A percentile compares a stretch with the other conserved stretches of the same genome.
Evolutionary conservation across 92 coral and sea anemone species (phyloP).

Genomic region (Pocillopora grandis): DNA sequence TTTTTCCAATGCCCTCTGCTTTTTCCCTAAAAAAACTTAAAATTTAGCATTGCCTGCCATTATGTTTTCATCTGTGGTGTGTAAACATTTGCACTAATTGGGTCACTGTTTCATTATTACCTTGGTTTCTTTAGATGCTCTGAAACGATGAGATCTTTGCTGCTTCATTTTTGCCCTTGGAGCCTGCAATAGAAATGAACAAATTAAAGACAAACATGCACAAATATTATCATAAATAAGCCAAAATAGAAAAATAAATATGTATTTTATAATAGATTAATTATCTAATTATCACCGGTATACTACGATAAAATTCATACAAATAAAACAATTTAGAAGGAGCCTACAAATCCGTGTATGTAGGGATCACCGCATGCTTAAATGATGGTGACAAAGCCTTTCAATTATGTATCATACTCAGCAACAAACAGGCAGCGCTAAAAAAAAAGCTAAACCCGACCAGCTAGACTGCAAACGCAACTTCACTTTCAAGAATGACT

Average conservation of each 20-base stretch:
- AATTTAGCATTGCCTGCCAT: background rate
- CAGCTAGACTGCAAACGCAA: too few species aligned
- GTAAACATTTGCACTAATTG: background rate
- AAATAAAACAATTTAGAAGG: too few species aligned
- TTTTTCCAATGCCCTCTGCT: slow-evolving; percentile 72
- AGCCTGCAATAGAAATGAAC: slow-evolving; percentile 58
- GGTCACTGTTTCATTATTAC: background rate
- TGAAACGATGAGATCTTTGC: slow-evolving; percentile 93
- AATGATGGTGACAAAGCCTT: too few species aligned
- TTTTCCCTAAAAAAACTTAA: slow-evolving; percentile 69
- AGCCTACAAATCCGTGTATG: too few species aligned
- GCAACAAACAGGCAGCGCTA: too few species aligned
- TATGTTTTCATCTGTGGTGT: background rate
- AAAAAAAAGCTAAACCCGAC: too few species aligned
- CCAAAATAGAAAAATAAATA: background rate
- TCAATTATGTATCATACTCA: too few species aligned
- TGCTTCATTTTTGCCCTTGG: slow-evolving; percentile 99
- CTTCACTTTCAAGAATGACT: too few species aligned
- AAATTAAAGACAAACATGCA: background rate
- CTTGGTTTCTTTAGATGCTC: slow-evolving; percentile 99
- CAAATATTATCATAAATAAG: background rate
- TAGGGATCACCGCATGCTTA: too few species aligned
- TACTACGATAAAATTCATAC: too few species aligned
- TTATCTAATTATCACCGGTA: too few species aligned
- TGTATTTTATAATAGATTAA: background rate